phyloP scores from a whole-genome alignment of 2,113 vertebrate species.

The Acanthisitta chloris region DNA sequence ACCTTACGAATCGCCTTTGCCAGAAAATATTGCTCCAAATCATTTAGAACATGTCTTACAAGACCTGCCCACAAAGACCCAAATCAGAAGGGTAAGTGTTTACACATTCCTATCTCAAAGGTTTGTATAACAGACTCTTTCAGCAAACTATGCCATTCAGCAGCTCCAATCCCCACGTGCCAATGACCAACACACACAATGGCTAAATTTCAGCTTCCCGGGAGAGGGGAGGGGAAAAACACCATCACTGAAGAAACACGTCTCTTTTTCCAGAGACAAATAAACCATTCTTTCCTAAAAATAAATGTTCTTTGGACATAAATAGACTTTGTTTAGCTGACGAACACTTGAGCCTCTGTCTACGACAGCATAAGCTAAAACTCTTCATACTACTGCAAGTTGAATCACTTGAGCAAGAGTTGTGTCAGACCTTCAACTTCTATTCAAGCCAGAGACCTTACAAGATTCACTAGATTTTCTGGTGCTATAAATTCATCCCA shows the following conservation, averaged over 20 bases:
- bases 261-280: constrained; percentile 53
- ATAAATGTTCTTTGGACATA: constrained; percentile 58
- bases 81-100: not conserved
- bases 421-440: not conserved
- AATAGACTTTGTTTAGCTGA: constrained; percentile 69
- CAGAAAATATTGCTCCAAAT: not conserved
- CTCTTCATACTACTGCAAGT: not conserved
- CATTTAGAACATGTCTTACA: fast-evolving
- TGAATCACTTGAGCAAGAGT: not conserved
- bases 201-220: not conserved
- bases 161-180: not conserved
- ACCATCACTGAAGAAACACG: not conserved
- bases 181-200: not conserved
- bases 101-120: not conserved
- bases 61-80: not conserved
- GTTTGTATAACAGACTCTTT: not conserved
- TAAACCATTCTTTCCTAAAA: constrained; percentile 63
- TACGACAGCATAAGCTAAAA: constrained; percentile 17
- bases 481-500: not conserved
- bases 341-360: constrained; percentile 47
- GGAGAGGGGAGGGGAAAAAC: constrained; percentile 26
- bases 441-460: not conserved
- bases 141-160: not conserved
- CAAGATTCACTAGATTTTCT: not conserved
- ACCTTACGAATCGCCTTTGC: not conserved